These are phyloP conservation scores for Cinclus cinclus DNA, from an alignment of 2,113 vertebrate species.

Conservation along the genomic window DNA sequence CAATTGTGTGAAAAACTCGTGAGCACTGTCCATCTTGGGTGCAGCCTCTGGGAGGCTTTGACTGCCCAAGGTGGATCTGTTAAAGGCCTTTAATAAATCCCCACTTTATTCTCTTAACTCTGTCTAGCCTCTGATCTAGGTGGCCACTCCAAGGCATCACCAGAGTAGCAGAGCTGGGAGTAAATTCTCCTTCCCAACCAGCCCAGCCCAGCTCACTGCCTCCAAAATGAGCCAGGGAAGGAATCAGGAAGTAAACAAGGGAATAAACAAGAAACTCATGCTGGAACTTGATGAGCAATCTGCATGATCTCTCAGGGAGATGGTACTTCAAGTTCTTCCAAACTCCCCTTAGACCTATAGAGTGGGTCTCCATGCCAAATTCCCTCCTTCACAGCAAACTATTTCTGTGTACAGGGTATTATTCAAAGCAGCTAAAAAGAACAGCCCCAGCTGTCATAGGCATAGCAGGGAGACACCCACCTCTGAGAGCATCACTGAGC, in stretches of 20 bases:
- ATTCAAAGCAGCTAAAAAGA: conserved; percentile 63
- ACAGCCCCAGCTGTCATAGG: conserved; percentile 64
- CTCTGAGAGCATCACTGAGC: conserved; percentile 34
- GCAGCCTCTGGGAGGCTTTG: not conserved
- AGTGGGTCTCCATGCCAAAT: conserved; percentile 30
- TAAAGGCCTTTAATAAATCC: not conserved
- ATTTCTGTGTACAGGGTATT: conserved; percentile 56
- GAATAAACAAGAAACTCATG: not conserved
- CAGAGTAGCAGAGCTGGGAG: not conserved
- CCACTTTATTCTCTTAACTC: not conserved
- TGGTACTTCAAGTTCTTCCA: conserved; percentile 29
- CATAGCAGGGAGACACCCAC: conserved; percentile 62
- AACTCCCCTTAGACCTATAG: conserved; percentile 39
- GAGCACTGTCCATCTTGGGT: rapidly evolving
- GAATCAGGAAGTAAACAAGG: not conserved
- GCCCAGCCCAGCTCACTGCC: not conserved
- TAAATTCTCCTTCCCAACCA: not conserved
- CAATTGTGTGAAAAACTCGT: not conserved
- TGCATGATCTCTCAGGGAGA: not conserved
- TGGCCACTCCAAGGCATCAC: not conserved
- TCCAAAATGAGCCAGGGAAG: not conserved
- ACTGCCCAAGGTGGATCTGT: not conserved
- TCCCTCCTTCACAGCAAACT: conserved; percentile 57
- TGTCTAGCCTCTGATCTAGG: not conserved
- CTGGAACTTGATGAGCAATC: conserved; percentile 27